Evolutionary conservation across 1,140 invertebrate genomes (phyloP).

Genomic region (Bombus soroeensis): DNA sequence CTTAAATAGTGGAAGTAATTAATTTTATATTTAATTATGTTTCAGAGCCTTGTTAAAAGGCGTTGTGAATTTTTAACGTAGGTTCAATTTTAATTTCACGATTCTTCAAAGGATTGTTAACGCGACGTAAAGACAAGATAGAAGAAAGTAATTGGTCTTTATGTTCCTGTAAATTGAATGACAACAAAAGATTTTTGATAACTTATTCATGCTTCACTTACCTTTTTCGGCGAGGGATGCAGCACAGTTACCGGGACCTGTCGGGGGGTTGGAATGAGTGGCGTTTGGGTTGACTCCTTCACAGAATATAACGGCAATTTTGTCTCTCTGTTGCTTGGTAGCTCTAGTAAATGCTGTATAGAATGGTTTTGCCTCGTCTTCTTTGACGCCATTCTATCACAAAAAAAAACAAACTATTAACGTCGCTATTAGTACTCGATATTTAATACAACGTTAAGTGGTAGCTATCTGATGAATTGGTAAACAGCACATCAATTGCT

Average conservation of each 20-base stretch:
- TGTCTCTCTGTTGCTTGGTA: constrained; percentile 77
- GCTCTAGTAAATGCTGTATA: constrained; percentile 81
- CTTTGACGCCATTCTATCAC: constrained; percentile 78
- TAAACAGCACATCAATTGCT: constrained; percentile 22
- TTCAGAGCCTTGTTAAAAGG: background rate
- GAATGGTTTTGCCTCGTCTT: constrained; percentile 79
- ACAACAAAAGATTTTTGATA: constrained; percentile 8
- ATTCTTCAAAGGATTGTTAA: background rate
- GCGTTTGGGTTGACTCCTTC: constrained; percentile 68
- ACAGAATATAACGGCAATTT: constrained; percentile 70
- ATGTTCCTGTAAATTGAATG: constrained; percentile 12
- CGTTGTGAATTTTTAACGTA: background rate
- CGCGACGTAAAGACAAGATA: background rate
- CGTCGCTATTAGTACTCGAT: background rate
- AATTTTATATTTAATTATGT: constrained; percentile 9
- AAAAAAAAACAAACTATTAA: constrained; percentile 21
- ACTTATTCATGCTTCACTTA: constrained; percentile 59
- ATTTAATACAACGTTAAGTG: constrained; percentile 3
- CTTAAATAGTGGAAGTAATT: constrained; percentile 17
- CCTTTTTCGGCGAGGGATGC: constrained; percentile 81
- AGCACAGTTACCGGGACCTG: constrained; percentile 79
- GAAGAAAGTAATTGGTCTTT: constrained; percentile 12
- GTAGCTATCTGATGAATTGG: background rate
- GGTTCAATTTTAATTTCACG: background rate
- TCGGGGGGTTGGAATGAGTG: constrained; percentile 73